These are phyloP conservation scores for Alviniconcha marisindica DNA, from an alignment of 1,140 invertebrate species.

Conservation along the genomic window DNA sequence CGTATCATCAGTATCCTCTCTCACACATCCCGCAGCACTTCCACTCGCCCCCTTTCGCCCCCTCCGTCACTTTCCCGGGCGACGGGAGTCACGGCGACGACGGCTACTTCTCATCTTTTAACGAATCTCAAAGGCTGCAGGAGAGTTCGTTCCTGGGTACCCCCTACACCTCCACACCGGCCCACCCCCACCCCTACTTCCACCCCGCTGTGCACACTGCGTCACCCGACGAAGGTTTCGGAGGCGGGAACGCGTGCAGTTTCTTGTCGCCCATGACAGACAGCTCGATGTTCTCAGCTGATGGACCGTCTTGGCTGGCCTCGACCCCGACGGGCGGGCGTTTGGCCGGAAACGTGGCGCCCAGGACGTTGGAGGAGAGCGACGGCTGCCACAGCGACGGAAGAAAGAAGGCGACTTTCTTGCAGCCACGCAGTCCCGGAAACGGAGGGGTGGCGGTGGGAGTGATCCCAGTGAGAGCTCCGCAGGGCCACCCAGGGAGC, in stretches of 20 bases:
- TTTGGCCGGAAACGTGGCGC: background rate
- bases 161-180: background rate
- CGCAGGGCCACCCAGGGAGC: no score
- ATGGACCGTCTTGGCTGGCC: background rate
- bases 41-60: background rate
- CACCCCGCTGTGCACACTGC: background rate
- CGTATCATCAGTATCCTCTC: background rate
- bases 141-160: background rate
- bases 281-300: background rate
- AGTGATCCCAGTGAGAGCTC: no score
- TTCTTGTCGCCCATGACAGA: background rate
- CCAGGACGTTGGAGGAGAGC: background rate
- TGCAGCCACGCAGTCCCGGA: background rate
- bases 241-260: background rate
- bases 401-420: background rate
- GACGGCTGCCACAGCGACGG: background rate
- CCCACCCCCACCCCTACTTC: background rate
- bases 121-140: background rate
- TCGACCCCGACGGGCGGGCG: background rate
- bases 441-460: background rate
- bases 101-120: slow-evolving; percentile 17
- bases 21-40: no score
- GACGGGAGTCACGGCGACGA: background rate
- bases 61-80: background rate
- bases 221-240: slow-evolving; percentile 8